Evolutionary conservation across 2,888 invertebrate species (phyloP), one percentile per base, ranked within the genome.

Genomic region (Quadroppia sp.): DNA sequence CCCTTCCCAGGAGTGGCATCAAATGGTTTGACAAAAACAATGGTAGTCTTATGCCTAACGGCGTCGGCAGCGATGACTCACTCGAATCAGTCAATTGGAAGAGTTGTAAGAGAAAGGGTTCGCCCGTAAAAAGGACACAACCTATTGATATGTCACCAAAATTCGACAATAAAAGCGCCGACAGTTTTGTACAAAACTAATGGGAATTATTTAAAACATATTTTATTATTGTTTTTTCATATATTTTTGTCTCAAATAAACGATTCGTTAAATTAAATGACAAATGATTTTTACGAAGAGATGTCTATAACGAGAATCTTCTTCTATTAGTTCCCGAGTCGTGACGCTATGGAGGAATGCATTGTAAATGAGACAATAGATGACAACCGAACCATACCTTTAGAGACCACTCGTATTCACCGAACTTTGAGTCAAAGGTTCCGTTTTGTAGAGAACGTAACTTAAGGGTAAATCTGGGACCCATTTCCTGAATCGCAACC

Each of bases 401-500:
- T 61, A 84, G 82, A 78, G 94, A 90, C 96, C 97, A 99, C 82
- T 96, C 92, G 82, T 91, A 99, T 82, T 99, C 94, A 0, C 98
- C 99, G 80, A 88, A 90, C 84, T 96, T 95, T 70, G 94, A 92
- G 83, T 98, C 95, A 83, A 99, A 99, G 0, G 94, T 94, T 71
- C 99, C 99, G 81, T 94, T 92, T 82, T 99, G 99, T 61, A 99
- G 84, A 0, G 94, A 96, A 76, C 91, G 86, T 77, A 99, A 84
- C 82, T 92, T 92, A 48, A 99, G 83, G 0, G 99, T 99, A 83
- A 99, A 99, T 78, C 97, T 86, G 0, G 99, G 99, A 0, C 99
- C 99, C n/a, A 99, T 83, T 83, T 99, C 99, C 74, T 91, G 88
- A 48, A 99, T 85, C 75, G 92, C 90, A 73, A 85, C 87, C 79